These are phyloP conservation scores for Chrysolina americana DNA, from an alignment of 2,888 invertebrate genomes.

Conservation along the genomic window DNA sequence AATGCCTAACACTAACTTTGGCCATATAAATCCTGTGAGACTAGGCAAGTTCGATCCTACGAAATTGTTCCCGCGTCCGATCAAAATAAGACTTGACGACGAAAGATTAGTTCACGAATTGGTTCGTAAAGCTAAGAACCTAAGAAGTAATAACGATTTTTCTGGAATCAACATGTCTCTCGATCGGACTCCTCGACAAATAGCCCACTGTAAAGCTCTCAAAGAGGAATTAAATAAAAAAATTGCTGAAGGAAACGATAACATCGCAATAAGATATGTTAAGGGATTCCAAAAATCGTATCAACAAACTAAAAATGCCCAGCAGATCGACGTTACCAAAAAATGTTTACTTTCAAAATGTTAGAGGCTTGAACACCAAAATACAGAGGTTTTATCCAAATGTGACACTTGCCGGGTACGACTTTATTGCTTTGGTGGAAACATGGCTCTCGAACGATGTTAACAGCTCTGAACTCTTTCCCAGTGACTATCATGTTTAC, in stretches of 20 bases:
- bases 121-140: too few relatives aligned
- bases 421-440: constrained; percentile 4
- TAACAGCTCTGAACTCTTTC: constrained; percentile 5
- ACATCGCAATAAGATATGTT: neutral
- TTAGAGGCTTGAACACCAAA: constrained; percentile 1
- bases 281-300: neutral
- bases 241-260: neutral
- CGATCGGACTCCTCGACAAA: neutral
- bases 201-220: neutral
- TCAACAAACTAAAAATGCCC: too few relatives aligned
- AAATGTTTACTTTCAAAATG: constrained; percentile 3
- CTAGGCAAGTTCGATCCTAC: neutral
- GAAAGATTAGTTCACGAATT: too few relatives aligned
- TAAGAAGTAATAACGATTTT: neutral
- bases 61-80: neutral
- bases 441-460: neutral
- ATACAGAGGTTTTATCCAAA: neutral
- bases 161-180: neutral
- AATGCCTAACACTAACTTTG: neutral
- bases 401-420: neutral
- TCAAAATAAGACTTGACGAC: too few relatives aligned
- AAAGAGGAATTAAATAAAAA: neutral
- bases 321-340: too few relatives aligned
- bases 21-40: neutral
- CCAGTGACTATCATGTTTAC: constrained; percentile 9